Evolutionary conservation across 2,888 invertebrate genomes (phyloP).

Genomic region (Escarpia spicata): DNA sequence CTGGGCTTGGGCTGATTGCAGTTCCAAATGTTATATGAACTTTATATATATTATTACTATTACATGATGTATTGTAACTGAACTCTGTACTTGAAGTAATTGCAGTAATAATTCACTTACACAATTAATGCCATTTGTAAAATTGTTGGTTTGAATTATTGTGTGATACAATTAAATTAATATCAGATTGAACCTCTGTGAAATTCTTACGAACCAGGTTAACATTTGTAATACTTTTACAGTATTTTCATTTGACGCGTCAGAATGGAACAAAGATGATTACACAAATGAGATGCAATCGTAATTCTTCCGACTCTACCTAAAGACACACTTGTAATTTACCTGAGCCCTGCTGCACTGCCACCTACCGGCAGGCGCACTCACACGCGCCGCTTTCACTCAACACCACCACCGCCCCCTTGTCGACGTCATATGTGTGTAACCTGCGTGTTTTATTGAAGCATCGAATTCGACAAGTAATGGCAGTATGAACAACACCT

Average conservation of each 20-base stretch:
- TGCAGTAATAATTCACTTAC: neutral
- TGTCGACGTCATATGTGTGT: neutral
- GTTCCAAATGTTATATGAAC: neutral
- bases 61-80: neutral
- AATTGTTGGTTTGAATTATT: neutral
- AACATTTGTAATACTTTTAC: neutral
- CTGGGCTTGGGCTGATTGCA: neutral
- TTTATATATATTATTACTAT: neutral
- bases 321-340: neutral
- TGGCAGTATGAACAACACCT: neutral
- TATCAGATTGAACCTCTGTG: neutral
- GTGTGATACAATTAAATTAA: too few relatives aligned
- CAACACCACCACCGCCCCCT: neutral
- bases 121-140: neutral
- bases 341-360: slow-evolving; percentile 18
- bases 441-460: slow-evolving; percentile 6
- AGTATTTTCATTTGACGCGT: neutral
- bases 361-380: neutral
- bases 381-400: neutral
- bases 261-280: neutral
- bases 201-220: neutral
- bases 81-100: too few relatives aligned
- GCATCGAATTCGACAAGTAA: neutral
- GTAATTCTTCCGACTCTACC: neutral
- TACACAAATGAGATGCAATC: neutral